Percentiles rank a stretch among this genome's conserved stretches.
Evolutionary conservation across 2,797 vertebrate species (phyloP).

Genomic region (Micropoecilia bifurca): DNA sequence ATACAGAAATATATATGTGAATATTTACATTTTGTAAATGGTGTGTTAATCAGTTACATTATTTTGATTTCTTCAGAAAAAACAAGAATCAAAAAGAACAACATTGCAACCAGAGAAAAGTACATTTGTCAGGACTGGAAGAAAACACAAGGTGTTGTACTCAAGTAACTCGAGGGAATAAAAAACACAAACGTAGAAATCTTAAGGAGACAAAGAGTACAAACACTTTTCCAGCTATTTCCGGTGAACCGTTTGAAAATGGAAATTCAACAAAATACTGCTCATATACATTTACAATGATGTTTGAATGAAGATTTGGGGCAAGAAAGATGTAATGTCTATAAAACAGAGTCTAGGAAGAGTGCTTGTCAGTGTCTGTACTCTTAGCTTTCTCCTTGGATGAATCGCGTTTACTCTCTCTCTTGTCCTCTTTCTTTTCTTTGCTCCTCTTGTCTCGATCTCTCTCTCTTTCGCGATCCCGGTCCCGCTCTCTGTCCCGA

Average conservation of each 20-base stretch:
- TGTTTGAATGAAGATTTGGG: slow-evolving; percentile 30
- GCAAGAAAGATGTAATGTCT: slow-evolving; percentile 31
- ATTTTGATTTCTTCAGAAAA: slow-evolving; percentile 27
- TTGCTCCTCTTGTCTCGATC: slow-evolving; percentile 78
- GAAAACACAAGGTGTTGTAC: slow-evolving; percentile 29
- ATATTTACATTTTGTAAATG: slow-evolving; percentile 83
- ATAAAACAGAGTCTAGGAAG: slow-evolving; percentile 62
- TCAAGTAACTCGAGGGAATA: slow-evolving; percentile 57
- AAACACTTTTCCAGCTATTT: slow-evolving; percentile 41
- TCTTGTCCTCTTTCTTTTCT: slow-evolving; percentile 85
- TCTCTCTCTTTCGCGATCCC: slow-evolving; percentile 33
- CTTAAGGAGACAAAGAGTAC: slow-evolving; percentile 60
- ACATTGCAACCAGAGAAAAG: slow-evolving; percentile 44
- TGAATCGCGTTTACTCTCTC: slow-evolving; percentile 84
- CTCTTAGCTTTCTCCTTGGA: slow-evolving; percentile 80
- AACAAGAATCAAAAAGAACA: background rate
- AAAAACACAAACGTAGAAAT: slow-evolving; percentile 73
- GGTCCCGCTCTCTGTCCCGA: slow-evolving; percentile 25
- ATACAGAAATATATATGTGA: slow-evolving; percentile 85
- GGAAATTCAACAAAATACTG: slow-evolving; percentile 63
- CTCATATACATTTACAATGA: slow-evolving; percentile 53
- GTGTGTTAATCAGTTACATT: slow-evolving; percentile 61
- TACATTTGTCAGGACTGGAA: slow-evolving; percentile 49
- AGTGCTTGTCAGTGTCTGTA: slow-evolving; percentile 68
- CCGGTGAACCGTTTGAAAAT: slow-evolving; percentile 37